Evolutionary conservation across 2,888 invertebrate genomes (phyloP), one percentile per base, ranked within the genome.

Genomic region (Rotaria macrura): DNA sequence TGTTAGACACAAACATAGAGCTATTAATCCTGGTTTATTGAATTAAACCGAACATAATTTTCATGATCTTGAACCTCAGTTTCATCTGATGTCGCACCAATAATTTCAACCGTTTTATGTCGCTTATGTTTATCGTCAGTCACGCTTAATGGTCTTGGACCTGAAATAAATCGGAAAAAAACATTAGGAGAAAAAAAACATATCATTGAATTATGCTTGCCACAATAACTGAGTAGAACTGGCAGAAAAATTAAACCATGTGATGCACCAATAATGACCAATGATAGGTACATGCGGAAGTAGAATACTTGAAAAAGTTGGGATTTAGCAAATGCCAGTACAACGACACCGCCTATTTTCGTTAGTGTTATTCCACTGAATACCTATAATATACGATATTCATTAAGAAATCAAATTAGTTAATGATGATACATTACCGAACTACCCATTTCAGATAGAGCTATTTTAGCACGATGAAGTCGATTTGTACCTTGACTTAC

Each of bases 221-320:
- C 98, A 91, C 96, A 94, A 93, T 96, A 97, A 92, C 96, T 96
- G 88, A 99, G 94, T 89, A 99, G 93, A 87, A 99, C 97, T 14
- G 99, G 99, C 88, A 99, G 93, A 93, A 99, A 97, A 89, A 99
- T 94, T 87, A 99, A 94, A 34, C 98, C 98, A 91, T 99, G 98
- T 10, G 96, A 94, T 17, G 98, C 97, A 85, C 99, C 99, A 90
- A 96, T 94, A 87, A 98, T 89, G 85, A 99, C 98, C 89, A 99
- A 98, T 86, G 97, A 96, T 90, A 99, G 92, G 92, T 98, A 99
- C 96, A 97, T 96, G 88, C 96, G 93, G 93, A 96, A 97, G 93
- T 96, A 97, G 92, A 95, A 96, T 40, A 93, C 91, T 91, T 95
- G 94, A 93, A 99, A 99, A 88, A 99, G 96, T 92, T 97, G 97